These are phyloP conservation scores for Stramonita haemastoma DNA, from an alignment of 2,888 invertebrate species.

Conservation along the genomic window DNA sequence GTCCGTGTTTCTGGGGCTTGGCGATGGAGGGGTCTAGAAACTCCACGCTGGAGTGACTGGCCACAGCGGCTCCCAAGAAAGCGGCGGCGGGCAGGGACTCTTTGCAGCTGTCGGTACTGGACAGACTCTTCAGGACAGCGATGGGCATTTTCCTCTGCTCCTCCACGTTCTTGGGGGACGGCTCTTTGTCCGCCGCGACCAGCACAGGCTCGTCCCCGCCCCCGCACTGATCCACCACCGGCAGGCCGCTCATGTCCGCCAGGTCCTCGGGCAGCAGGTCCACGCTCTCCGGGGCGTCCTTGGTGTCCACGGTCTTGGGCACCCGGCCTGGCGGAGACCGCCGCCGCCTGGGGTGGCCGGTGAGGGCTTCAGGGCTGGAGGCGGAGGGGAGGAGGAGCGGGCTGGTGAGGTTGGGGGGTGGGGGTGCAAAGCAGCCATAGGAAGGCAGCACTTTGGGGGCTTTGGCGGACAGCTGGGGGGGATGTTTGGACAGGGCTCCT, in stretches of 20 bases:
- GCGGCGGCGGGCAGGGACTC: not conserved
- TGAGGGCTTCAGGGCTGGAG: not conserved
- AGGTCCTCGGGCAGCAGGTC: not conserved
- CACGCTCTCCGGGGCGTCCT: not conserved
- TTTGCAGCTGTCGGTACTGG: not conserved
- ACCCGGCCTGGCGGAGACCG: not conserved
- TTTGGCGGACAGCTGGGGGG: not conserved
- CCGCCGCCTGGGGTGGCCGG: not conserved
- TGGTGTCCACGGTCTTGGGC: not conserved
- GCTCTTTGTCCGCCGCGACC: not conserved
- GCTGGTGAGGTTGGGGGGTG: not conserved
- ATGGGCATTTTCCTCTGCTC: not conserved
- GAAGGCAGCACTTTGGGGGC: not conserved
- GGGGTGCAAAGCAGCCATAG: not conserved
- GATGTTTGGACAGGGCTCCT: not conserved
- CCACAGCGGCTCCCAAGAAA: not conserved
- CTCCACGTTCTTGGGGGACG: not conserved
- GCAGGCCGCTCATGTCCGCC: not conserved
- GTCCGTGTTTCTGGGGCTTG: not conserved
- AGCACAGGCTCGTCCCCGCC: slow-evolving; percentile 11
- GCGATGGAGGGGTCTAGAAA: not conserved
- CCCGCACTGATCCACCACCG: not conserved
- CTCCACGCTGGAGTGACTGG: slow-evolving; percentile 22
- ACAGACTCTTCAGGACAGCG: not conserved
- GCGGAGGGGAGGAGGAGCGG: not conserved